Evolutionary conservation across 2,888 invertebrate genomes (phyloP).

Genomic region (Chrysomela aeneicollis): DNA sequence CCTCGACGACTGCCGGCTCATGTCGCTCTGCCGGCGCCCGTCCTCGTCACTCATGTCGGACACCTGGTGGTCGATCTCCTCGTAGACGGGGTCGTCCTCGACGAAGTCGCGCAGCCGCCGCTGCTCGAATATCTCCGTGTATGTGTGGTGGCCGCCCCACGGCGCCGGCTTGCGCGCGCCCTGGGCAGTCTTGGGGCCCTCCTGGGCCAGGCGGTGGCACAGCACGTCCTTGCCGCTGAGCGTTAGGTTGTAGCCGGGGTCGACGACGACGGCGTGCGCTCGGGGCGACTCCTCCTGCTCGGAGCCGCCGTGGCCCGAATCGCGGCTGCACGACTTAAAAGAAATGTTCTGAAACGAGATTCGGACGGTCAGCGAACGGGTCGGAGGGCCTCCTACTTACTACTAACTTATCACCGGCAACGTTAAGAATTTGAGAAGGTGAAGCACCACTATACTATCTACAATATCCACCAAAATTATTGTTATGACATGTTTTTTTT

Average conservation of each 20-base stretch:
- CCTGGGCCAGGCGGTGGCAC: constrained; percentile 61
- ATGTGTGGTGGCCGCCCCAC: constrained; percentile 75
- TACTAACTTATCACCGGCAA: no score
- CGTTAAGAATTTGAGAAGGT: no score
- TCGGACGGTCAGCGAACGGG: no score
- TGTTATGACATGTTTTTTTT: no score
- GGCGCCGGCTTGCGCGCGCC: constrained; percentile 53
- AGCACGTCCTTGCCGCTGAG: constrained; percentile 65
- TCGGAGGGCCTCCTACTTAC: no score
- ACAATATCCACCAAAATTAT: no score
- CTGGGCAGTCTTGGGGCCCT: constrained; percentile 47
- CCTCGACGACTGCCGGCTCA: constrained; percentile 75
- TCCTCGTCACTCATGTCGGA: constrained; percentile 83
- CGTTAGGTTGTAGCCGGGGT: constrained; percentile 63
- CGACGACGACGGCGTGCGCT: constrained; percentile 64
- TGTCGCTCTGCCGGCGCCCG: constrained; percentile 76
- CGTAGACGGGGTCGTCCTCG: constrained; percentile 82
- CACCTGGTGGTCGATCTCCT: constrained; percentile 79
- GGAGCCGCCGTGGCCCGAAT: constrained; percentile 71
- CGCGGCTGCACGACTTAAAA: constrained; percentile 79
- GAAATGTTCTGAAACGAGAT: constrained; percentile 77
- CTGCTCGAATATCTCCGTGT: constrained; percentile 75
- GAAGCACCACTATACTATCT: no score
- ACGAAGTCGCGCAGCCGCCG: constrained; percentile 63
- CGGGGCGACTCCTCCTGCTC: constrained; percentile 74